Evolutionary conservation across 2,888 invertebrate genomes (phyloP).

Genomic region (Microctonus hyperodae): DNA sequence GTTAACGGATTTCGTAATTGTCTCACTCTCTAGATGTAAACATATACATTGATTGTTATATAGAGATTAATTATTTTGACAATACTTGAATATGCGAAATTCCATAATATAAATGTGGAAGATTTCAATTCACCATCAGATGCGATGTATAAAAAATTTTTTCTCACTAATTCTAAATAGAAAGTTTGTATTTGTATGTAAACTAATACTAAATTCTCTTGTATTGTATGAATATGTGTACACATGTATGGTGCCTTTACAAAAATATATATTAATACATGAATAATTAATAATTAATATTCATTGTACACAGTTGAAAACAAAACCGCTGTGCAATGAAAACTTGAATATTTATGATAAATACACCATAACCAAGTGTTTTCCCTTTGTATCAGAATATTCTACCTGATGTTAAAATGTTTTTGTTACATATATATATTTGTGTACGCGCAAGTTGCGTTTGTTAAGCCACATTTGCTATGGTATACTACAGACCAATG

Average conservation of each 20-base stretch:
- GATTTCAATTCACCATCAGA: too few species aligned
- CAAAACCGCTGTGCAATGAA: not conserved
- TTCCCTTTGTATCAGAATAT: slow-evolving; percentile 30
- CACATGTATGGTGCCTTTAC: not conserved
- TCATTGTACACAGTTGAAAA: not conserved
- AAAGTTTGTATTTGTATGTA: too few species aligned
- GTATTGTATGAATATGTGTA: too few species aligned
- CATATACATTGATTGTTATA: not conserved
- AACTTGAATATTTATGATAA: slow-evolving; percentile 23
- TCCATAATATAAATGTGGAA: too few species aligned
- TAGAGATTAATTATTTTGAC: not conserved
- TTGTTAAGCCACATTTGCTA: slow-evolving; percentile 42
- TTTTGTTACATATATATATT: not conserved
- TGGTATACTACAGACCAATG: slow-evolving; percentile 37
- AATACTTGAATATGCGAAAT: not conserved
- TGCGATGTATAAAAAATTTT: too few species aligned
- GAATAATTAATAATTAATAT: slow-evolving; percentile 1
- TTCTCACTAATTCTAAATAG: too few species aligned
- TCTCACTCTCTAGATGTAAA: slow-evolving; percentile 12
- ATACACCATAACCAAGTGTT: not conserved
- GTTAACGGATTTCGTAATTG: slow-evolving; percentile 18
- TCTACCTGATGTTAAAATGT: slow-evolving; percentile 9
- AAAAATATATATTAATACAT: not conserved
- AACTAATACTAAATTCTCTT: too few species aligned
- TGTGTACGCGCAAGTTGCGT: slow-evolving; percentile 32